Evolutionary conservation across 2,888 invertebrate genomes (phyloP), one percentile per base, ranked within the genome.

Genomic region (Drosophila subsilvestris): DNA sequence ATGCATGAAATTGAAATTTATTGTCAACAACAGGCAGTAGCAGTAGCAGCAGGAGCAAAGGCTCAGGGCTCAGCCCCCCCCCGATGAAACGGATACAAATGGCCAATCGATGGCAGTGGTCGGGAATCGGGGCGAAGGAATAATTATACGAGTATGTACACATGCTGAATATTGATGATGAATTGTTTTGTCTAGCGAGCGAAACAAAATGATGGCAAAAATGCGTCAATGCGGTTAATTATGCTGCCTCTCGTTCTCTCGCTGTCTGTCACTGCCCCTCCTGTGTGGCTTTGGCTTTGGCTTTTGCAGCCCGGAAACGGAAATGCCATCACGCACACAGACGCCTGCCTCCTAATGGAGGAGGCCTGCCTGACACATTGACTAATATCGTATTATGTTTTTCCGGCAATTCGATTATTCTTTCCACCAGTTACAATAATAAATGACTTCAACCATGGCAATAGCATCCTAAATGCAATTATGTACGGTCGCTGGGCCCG

Each of bases 361-460:
- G n/a, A n/a, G n/a, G n/a, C n/a, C 42, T 54, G 42, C 42, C 32
- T 29, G 45, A 49, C 25, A 58, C 29, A 53, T 55, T 51, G 67
- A 18, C 37, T 48, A 20, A 57, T 48, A 57, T 42, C 7, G 6
- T 22, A 55, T 59, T 27, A 20, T 58, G 47, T 58, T 53, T 45
- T 22, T 60, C 59, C 43, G 9, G 51, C 44, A n/a, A 25, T 60
- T 45, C 14, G 18, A 45, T 27, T 50, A 29, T 18, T 18, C 18
- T 37, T 29, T n/a, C 12, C 49, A 71, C 61, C 85, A 86, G 84
- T 83, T 86, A 83, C 84, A 80, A 86, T 86, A 86, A 78, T 81
- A 79, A 86, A 83, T 86, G 81, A 80, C 56, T 63, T 37, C 45
- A 54, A 45, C 44, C 48, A 27, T 37, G 37, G 32, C 25, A 27